Evolutionary conservation across 35 echinoderm and acorn worm genomes (phyloP).

Genomic region (Apostichopus parvimensis): DNA sequence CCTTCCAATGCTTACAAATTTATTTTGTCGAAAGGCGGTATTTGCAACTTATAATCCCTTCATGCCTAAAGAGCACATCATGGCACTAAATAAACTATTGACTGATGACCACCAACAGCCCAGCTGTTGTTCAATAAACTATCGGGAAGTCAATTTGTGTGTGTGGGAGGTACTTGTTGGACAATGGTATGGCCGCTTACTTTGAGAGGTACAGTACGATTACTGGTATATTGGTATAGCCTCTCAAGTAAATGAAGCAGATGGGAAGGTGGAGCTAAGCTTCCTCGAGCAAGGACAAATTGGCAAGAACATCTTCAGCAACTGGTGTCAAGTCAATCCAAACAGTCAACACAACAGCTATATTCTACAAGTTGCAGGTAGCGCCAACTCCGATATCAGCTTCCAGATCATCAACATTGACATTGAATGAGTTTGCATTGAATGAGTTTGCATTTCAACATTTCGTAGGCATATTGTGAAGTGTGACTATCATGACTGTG

Average conservation of each 20-base stretch:
- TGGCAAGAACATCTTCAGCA: not conserved
- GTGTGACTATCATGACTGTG: no score
- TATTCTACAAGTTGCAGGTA: not conserved
- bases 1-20: no score
- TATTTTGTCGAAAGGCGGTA: no score
- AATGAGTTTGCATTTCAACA: slow-evolving; percentile 9
- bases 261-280: slow-evolving; percentile 12
- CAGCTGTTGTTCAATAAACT: no score
- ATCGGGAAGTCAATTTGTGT: no score
- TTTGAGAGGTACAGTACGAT: not conserved
- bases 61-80: no score
- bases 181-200: not conserved
- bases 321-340: not conserved
- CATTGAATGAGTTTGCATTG: slow-evolving; percentile 14
- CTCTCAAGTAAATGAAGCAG: not conserved
- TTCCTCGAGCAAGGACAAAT: slow-evolving; percentile 9
- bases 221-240: not conserved
- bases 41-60: no score
- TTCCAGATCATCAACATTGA: slow-evolving; percentile 2
- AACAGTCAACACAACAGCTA: not conserved
- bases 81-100: no score
- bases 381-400: not conserved
- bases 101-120: no score
- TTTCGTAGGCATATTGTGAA: not conserved
- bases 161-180: not conserved